phyloP scores from a whole-genome alignment of 2,888 invertebrate genomes.

The Branchipolynoe longqiensis region DNA sequence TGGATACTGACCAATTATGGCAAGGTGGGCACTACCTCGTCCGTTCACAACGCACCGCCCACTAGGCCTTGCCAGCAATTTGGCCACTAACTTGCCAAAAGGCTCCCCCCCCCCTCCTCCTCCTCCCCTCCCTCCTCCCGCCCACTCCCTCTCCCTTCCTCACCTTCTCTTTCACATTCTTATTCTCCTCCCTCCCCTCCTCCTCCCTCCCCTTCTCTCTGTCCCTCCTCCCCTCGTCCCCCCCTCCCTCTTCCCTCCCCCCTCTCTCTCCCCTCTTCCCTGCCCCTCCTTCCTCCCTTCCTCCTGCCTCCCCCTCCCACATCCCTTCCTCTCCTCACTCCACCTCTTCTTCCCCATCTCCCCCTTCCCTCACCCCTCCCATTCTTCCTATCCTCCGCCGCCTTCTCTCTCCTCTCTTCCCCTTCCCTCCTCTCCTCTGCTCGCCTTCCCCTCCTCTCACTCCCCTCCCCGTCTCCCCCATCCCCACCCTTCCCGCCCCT shows the following conservation, averaged over 20 bases:
- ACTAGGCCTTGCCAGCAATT: neutral
- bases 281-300: too few species aligned
- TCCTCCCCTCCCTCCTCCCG: neutral
- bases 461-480: too few species aligned
- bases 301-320: too few species aligned
- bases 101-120: neutral
- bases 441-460: too few species aligned
- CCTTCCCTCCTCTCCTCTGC: too few species aligned
- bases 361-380: too few species aligned
- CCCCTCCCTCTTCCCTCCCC: neutral
- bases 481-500: too few species aligned
- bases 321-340: too few species aligned
- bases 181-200: neutral
- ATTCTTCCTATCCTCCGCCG: too few species aligned
- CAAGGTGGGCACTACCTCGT: neutral
- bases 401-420: too few species aligned
- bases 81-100: neutral
- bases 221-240: neutral
- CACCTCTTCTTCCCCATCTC: too few species aligned
- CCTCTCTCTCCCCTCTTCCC: too few species aligned
- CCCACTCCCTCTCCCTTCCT: neutral
- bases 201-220: neutral
- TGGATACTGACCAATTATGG: conserved; percentile 34
- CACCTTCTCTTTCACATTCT: neutral
- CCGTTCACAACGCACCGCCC: neutral